phyloP scores from a whole-genome alignment of 1,140 invertebrate genomes.

The Nebria ingens region DNA sequence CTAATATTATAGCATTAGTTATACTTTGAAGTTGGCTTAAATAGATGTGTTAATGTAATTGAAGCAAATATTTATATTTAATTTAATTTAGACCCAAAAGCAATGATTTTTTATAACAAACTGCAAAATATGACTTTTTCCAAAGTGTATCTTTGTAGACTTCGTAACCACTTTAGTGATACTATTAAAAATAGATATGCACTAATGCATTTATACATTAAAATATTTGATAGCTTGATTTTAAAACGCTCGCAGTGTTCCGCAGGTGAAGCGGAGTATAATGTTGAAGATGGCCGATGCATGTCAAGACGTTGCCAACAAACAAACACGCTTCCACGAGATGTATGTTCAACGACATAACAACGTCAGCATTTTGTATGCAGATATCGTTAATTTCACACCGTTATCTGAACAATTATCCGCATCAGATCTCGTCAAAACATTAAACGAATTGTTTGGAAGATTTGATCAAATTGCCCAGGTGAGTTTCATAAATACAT shows the following conservation, averaged over 20 bases:
- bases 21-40: too few species aligned
- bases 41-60: too few species aligned
- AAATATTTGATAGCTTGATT: constrained; percentile 1
- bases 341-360: constrained; percentile 97
- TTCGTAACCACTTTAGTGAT: too few species aligned
- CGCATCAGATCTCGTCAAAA: constrained; percentile 89
- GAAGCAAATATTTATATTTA: too few species aligned
- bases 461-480: constrained; percentile 95
- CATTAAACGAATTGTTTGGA: constrained; percentile 92
- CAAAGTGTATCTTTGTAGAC: too few species aligned
- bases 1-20: too few species aligned
- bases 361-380: constrained; percentile 95
- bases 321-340: constrained; percentile 81
- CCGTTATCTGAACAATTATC: constrained; percentile 84
- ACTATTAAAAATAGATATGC: too few species aligned
- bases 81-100: too few species aligned
- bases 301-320: constrained; percentile 60
- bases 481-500: too few species aligned
- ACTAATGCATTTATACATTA: too few species aligned
- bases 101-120: too few species aligned
- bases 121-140: too few species aligned
- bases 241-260: constrained; percentile 3
- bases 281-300: constrained; percentile 88
- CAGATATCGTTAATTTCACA: constrained; percentile 97
- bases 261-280: constrained; percentile 79